Percentiles rank a stretch among this genome's conserved stretches.
These are phyloP conservation scores for Scaptomyza montana DNA, from an alignment of 1,140 invertebrate species.

Conservation along the genomic window DNA sequence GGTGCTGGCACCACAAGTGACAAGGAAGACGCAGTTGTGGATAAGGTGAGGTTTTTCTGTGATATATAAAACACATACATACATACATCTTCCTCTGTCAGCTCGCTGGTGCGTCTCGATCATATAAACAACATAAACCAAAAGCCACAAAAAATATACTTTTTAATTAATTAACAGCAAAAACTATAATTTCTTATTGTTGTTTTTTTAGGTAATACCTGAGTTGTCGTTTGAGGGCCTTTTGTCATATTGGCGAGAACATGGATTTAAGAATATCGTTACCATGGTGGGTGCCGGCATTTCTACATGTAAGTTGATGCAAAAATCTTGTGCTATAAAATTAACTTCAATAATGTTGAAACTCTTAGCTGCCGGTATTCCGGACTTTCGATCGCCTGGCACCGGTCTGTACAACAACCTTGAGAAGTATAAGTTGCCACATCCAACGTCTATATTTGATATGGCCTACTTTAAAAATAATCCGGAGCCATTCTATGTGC, in stretches of 20 bases:
- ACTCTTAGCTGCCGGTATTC: constrained; percentile 94
- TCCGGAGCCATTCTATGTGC: constrained; percentile 93
- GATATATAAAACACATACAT: not conserved
- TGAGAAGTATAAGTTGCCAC: constrained; percentile 94
- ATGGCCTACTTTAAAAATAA: constrained; percentile 92
- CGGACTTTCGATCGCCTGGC: constrained; percentile 95
- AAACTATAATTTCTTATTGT: too few species aligned
- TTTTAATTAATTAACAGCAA: too few species aligned
- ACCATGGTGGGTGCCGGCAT: constrained; percentile 97
- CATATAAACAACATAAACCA: too few species aligned
- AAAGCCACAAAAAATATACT: not conserved
- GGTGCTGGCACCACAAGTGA: constrained; percentile 5
- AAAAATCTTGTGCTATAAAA: not conserved
- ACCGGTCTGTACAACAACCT: constrained; percentile 97
- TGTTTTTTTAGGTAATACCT: constrained; percentile 84
- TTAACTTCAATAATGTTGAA: not conserved
- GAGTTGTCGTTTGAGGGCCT: constrained; percentile 88
- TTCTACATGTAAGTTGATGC: constrained; percentile 91
- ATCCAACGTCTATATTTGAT: constrained; percentile 98
- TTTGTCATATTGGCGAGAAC: constrained; percentile 88
- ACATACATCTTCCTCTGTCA: too few species aligned
- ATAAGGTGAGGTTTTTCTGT: constrained; percentile 34
- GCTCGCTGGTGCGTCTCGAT: too few species aligned
- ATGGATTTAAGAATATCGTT: constrained; percentile 92
- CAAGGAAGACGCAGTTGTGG: constrained; percentile 34